These are phyloP conservation scores for Hydrolagus affinis DNA, from an alignment of 2,113 vertebrate genomes.

Conservation along the genomic window DNA sequence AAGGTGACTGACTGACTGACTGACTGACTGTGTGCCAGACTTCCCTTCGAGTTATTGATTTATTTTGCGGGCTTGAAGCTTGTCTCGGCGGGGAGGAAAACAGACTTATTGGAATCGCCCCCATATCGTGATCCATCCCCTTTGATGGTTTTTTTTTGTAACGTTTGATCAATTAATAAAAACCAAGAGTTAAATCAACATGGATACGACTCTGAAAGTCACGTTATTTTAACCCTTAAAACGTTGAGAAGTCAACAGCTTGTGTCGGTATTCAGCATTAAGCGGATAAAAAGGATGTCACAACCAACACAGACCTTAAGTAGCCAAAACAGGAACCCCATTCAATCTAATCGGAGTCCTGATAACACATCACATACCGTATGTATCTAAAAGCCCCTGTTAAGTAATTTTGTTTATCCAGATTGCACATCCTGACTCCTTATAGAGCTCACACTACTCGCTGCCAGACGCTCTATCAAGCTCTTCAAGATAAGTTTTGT, in stretches of 20 bases:
- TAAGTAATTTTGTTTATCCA: background rate
- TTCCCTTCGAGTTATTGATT: background rate
- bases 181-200: background rate
- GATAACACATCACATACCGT: background rate
- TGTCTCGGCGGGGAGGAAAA: background rate
- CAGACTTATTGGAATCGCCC: background rate
- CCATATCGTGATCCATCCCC: background rate
- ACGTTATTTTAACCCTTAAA: background rate
- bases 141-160: slow-evolving; percentile 6
- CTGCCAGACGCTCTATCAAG: background rate
- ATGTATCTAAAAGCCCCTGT: background rate
- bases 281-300: too few species aligned
- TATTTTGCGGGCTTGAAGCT: background rate
- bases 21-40: background rate
- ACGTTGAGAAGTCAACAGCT: background rate
- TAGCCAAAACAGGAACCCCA: background rate
- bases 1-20: too few species aligned
- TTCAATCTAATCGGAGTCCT: background rate
- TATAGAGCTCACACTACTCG: background rate
- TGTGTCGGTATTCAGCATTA: background rate
- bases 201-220: too few species aligned
- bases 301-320: background rate
- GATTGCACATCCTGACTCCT: slow-evolving; percentile 10
- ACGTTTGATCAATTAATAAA: slow-evolving; percentile 11
- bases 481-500: background rate